Percentiles rank a stretch among this genome's conserved stretches.
Evolutionary conservation across 2,888 invertebrate species (phyloP).

Genomic region (Archips crataeganus): DNA sequence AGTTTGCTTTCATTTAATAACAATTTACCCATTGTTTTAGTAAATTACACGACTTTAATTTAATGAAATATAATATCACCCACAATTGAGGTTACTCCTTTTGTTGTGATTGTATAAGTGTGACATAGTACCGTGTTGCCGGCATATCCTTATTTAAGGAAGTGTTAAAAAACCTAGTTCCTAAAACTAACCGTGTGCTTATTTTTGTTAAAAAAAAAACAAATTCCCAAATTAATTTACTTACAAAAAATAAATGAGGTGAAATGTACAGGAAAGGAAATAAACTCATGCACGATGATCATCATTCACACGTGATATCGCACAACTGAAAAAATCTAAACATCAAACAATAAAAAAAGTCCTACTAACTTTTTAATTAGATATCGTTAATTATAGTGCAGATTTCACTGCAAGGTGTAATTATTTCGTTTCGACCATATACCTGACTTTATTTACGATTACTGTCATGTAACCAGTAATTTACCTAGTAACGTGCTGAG

Average conservation of each 20-base stretch:
- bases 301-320: background rate
- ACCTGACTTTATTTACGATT: background rate
- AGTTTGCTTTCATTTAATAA: slow-evolving; percentile 12
- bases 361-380: background rate
- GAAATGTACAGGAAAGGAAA: too few relatives aligned
- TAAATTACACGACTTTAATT: background rate
- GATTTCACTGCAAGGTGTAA: slow-evolving; percentile 10
- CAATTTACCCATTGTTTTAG: slow-evolving; percentile 17
- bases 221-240: too few relatives aligned
- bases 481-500: background rate
- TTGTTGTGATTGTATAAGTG: too few relatives aligned
- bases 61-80: too few relatives aligned
- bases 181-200: too few relatives aligned
- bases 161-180: too few relatives aligned
- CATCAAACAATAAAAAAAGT: background rate
- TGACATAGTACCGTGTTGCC: too few relatives aligned
- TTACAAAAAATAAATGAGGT: too few relatives aligned
- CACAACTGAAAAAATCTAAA: background rate
- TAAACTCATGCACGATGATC: too few relatives aligned
- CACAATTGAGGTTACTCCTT: too few relatives aligned
- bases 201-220: too few relatives aligned
- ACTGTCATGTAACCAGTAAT: slow-evolving; percentile 5
- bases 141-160: too few relatives aligned
- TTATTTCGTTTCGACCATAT: slow-evolving; percentile 10
- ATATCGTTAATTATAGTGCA: slow-evolving; percentile 13